Percentiles rank a stretch among this genome's conserved stretches.
phyloP scores from a whole-genome alignment of 2,113 vertebrate genomes.

The Ictidomys tridecemlineatus region DNA sequence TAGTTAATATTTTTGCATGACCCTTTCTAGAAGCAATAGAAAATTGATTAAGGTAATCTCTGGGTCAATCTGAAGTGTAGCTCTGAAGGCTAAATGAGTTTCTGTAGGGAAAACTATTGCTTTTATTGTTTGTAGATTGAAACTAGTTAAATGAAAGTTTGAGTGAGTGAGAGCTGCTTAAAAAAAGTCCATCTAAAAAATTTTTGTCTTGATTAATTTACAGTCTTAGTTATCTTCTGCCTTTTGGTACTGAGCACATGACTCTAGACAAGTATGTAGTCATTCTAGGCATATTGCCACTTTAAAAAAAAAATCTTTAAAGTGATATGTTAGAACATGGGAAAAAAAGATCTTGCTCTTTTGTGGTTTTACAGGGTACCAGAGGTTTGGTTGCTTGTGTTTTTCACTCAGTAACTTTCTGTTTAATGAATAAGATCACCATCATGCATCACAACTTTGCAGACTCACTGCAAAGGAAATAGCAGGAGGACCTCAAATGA shows the following conservation, averaged over 20 bases:
- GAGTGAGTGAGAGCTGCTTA: slow-evolving; percentile 33
- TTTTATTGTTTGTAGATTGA: slow-evolving; percentile 50
- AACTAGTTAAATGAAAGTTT: slow-evolving; percentile 21
- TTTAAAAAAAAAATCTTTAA: slow-evolving; percentile 63
- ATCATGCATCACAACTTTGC: slow-evolving; percentile 75
- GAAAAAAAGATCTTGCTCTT: slow-evolving; percentile 77
- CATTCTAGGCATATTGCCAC: slow-evolving; percentile 41
- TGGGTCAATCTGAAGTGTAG: slow-evolving; percentile 10
- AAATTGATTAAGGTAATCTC: slow-evolving; percentile 1
- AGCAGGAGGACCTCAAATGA: slow-evolving; percentile 73
- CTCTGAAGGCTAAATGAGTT: neutral
- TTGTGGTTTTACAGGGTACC: slow-evolving; percentile 83
- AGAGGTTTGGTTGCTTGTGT: slow-evolving; percentile 77
- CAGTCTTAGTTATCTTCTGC: neutral
- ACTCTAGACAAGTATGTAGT: slow-evolving; percentile 20
- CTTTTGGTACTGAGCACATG: slow-evolving; percentile 34
- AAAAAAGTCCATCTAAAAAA: neutral
- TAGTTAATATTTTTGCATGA: slow-evolving; percentile 31
- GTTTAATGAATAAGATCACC: slow-evolving; percentile 83
- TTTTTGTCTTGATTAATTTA: slow-evolving; percentile 66
- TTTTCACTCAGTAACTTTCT: slow-evolving; percentile 85
- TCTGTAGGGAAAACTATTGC: slow-evolving; percentile 31
- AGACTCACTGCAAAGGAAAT: slow-evolving; percentile 86
- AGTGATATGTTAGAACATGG: slow-evolving; percentile 63
- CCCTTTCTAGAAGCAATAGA: slow-evolving; percentile 55